Evolutionary conservation across 2,888 invertebrate genomes (phyloP).

Genomic region (Corbicula japonica): DNA sequence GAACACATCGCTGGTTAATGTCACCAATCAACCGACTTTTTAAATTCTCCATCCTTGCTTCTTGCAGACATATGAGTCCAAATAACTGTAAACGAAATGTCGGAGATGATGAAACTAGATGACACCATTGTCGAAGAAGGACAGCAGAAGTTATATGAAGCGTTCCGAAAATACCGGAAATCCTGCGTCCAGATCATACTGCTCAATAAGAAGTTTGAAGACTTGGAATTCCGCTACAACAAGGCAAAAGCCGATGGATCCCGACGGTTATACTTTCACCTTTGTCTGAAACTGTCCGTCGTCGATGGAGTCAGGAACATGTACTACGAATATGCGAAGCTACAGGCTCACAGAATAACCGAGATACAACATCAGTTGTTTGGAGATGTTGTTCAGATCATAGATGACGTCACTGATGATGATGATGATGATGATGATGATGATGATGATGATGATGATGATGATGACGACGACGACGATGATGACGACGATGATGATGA

Average conservation of each 20-base stretch:
- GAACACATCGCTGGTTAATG: too few species aligned
- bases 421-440: too few species aligned
- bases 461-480: background rate
- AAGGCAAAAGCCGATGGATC: slow-evolving; percentile 68
- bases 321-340: slow-evolving; percentile 78
- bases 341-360: slow-evolving; percentile 70
- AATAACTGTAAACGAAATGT: too few species aligned
- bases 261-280: slow-evolving; percentile 75
- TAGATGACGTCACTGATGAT: too few species aligned
- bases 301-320: slow-evolving; percentile 78
- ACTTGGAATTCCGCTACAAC: slow-evolving; percentile 69
- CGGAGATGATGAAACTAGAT: too few species aligned
- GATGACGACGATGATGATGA: background rate
- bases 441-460: slow-evolving; percentile 7
- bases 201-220: slow-evolving; percentile 72
- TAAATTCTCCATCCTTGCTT: too few species aligned
- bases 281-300: slow-evolving; percentile 74
- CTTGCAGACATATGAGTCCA: too few species aligned
- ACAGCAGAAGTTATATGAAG: slow-evolving; percentile 24
- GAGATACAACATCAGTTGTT: slow-evolving; percentile 58
- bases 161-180: slow-evolving; percentile 69
- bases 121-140: too few species aligned
- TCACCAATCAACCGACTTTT: too few species aligned
- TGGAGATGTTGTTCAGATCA: slow-evolving; percentile 33
- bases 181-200: slow-evolving; percentile 75